A percentile compares a stretch with the other conserved stretches of the same genome.
Evolutionary conservation across 2,888 invertebrate genomes (phyloP).

Genomic region (Hipparchia semele): DNA sequence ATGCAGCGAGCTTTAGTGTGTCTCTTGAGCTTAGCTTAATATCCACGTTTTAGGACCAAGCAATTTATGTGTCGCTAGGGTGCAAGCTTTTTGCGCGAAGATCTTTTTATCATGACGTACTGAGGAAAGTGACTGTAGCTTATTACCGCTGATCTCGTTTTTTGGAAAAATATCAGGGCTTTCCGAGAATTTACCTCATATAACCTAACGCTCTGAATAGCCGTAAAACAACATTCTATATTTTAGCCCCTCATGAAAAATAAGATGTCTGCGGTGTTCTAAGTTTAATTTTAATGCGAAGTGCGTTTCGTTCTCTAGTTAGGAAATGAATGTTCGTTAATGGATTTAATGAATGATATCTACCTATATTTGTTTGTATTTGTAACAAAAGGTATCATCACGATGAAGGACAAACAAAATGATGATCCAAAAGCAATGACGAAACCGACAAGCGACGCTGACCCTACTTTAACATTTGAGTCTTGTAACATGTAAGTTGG

Average conservation of each 20-base stretch:
- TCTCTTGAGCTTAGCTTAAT: not conserved
- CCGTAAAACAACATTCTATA: not conserved
- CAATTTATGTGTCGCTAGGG: constrained; percentile 24
- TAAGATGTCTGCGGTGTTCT: not conserved
- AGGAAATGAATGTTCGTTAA: no score
- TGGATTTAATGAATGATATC: no score
- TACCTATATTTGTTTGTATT: no score
- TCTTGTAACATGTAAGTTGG: no score
- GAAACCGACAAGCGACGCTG: no score
- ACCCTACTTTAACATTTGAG: no score
- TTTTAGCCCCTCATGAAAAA: constrained; percentile 1
- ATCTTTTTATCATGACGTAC: constrained; percentile 24
- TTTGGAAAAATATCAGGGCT: constrained; percentile 16
- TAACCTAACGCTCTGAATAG: constrained; percentile 2
- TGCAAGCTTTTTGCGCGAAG: constrained; percentile 19
- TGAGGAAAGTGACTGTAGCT: constrained; percentile 10
- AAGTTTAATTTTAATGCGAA: no score
- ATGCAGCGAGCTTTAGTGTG: no score
- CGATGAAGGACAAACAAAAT: no score
- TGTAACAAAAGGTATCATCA: no score
- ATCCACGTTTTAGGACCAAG: constrained; percentile 14
- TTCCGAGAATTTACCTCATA: constrained; percentile 7
- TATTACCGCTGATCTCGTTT: constrained; percentile 18
- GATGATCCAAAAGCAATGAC: no score
- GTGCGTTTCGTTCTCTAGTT: no score